Evolutionary conservation across 2,113 vertebrate genomes (phyloP).

Genomic region (Albula goreensis): DNA sequence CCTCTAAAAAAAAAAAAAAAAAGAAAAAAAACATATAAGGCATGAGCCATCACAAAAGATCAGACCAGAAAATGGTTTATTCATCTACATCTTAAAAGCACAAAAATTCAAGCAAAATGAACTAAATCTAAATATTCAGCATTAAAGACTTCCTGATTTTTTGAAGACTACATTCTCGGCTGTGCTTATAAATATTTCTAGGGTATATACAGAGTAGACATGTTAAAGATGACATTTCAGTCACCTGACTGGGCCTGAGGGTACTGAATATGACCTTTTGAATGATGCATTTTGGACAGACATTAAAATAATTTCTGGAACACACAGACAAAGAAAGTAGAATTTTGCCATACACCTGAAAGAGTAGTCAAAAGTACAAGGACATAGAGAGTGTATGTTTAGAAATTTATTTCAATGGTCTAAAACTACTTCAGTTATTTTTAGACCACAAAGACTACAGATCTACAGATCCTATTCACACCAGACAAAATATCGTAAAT

Average conservation of each 20-base stretch:
- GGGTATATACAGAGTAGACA: not conserved
- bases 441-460: not conserved
- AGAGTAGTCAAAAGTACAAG: not conserved
- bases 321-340: not conserved
- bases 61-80: not conserved
- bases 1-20: not conserved
- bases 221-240: not conserved
- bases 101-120: constrained; percentile 5
- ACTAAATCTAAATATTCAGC: not conserved
- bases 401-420: not conserved
- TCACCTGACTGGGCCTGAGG: not conserved
- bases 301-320: not conserved
- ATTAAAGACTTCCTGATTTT: constrained; percentile 13
- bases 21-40: not conserved
- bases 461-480: not conserved
- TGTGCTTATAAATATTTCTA: not conserved
- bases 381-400: not conserved
- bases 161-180: not conserved
- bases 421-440: not conserved
- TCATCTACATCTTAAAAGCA: not conserved
- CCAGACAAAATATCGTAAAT: not conserved
- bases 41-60: not conserved
- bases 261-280: not conserved
- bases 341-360: not conserved
- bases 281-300: not conserved